Evolutionary conservation across 2,113 vertebrate species (phyloP).

Genomic region (Hipposideros armiger): DNA sequence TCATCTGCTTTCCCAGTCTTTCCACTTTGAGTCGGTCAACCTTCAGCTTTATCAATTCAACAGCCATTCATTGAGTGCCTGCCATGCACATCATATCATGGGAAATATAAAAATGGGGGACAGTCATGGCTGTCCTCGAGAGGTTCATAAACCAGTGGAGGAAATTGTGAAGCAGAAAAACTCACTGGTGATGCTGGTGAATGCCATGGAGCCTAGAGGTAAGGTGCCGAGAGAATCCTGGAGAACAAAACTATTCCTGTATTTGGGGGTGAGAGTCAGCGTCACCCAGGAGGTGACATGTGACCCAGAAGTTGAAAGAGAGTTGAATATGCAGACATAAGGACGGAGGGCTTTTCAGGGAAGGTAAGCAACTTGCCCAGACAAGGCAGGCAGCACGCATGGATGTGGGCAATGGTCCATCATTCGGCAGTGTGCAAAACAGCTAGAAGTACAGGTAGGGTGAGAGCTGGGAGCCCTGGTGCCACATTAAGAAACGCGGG

Average conservation of each 20-base stretch:
- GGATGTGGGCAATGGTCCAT: no score
- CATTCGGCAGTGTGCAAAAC: no score
- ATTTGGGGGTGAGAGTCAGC: neutral
- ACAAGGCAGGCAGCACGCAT: no score
- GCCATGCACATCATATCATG: no score
- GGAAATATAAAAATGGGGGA: neutral
- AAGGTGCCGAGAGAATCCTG: fast-evolving
- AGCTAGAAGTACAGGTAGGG: no score
- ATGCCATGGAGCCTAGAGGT: fast-evolving
- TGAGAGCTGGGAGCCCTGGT: no score
- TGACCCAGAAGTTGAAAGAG: neutral
- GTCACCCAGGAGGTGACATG: neutral
- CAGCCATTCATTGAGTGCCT: neutral
- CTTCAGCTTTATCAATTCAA: fast-evolving
- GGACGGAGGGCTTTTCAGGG: neutral
- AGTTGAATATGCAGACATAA: fast-evolving
- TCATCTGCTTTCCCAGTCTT: neutral
- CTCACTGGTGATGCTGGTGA: neutral
- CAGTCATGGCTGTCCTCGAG: neutral
- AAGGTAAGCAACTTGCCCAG: no score
- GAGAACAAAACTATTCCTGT: no score
- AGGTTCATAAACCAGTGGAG: fast-evolving
- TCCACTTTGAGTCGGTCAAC: neutral
- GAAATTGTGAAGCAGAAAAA: neutral
- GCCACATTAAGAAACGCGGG: no score